These are phyloP conservation scores for Drosophila seguyi DNA, from an alignment of 1,140 invertebrate genomes.

Conservation along the genomic window DNA sequence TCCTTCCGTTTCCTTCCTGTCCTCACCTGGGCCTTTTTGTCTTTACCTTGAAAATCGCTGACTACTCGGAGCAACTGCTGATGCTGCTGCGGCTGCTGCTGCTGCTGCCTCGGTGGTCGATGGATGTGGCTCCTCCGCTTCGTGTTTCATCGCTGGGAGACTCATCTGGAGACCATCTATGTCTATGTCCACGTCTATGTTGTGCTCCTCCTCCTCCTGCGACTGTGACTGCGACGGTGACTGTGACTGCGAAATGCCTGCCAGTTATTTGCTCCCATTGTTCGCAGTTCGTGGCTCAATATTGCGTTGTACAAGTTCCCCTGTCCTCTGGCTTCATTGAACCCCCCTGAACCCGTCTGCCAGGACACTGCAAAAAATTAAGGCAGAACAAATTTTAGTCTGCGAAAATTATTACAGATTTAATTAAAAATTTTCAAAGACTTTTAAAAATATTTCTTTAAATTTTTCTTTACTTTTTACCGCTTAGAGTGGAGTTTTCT, in stretches of 20 bases:
- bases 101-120: constrained; percentile 75
- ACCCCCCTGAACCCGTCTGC: background rate
- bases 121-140: constrained; percentile 48
- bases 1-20: constrained; percentile 7
- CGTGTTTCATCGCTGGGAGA: constrained; percentile 50
- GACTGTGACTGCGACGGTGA: background rate
- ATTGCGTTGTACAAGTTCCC: constrained; percentile 59
- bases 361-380: background rate
- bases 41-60: constrained; percentile 80
- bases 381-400: too few species aligned
- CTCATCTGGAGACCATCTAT: constrained; percentile 55
- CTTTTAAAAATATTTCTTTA: too few species aligned
- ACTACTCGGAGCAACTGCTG: constrained; percentile 52
- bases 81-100: background rate
- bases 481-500: too few species aligned
- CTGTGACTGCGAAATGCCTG: constrained; percentile 65
- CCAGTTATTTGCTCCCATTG: constrained; percentile 83
- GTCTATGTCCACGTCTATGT: constrained; percentile 35
- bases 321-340: background rate
- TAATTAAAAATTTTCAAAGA: too few species aligned
- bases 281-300: constrained; percentile 79
- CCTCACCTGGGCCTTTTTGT: constrained; percentile 47
- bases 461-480: too few species aligned
- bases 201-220: background rate
- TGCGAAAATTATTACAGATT: too few species aligned